phyloP scores from a whole-genome alignment of 2,797 vertebrate species.

The Rhinella marina region DNA sequence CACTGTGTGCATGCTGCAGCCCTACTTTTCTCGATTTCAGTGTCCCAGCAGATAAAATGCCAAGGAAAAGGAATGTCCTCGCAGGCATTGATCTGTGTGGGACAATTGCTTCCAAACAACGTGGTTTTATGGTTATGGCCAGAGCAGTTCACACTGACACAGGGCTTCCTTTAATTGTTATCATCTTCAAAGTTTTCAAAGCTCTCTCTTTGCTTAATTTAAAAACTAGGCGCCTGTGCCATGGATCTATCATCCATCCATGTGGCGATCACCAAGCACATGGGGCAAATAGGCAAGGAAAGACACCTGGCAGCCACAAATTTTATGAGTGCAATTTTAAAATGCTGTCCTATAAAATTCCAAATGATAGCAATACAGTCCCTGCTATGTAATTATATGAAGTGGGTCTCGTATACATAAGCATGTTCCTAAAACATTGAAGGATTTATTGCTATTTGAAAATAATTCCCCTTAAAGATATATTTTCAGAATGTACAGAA shows the following conservation, averaged over 20 bases:
- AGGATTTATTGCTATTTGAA: constrained; percentile 36
- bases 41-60: constrained; percentile 44
- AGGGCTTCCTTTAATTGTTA: constrained; percentile 45
- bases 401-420: constrained; percentile 16
- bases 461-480: constrained; percentile 26
- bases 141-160: constrained; percentile 47
- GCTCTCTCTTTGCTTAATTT: constrained; percentile 24
- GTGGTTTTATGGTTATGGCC: constrained; percentile 52
- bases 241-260: constrained; percentile 42
- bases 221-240: constrained; percentile 40
- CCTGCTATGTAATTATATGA: constrained; percentile 43
- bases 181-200: constrained; percentile 39
- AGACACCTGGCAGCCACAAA: constrained; percentile 50
- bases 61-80: constrained; percentile 23
- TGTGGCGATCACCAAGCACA: constrained; percentile 31
- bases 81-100: constrained; percentile 53
- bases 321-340: constrained; percentile 42
- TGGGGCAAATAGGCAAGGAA: background rate
- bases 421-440: constrained; percentile 19
- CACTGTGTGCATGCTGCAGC: background rate
- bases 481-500: background rate
- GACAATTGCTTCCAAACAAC: constrained; percentile 53
- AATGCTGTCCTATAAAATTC: constrained; percentile 42
- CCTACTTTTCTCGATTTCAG: background rate
- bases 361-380: constrained; percentile 30